Conservation (phyloP, 2,113 vertebrate species). For the Mormyrus lacerda region DNA sequence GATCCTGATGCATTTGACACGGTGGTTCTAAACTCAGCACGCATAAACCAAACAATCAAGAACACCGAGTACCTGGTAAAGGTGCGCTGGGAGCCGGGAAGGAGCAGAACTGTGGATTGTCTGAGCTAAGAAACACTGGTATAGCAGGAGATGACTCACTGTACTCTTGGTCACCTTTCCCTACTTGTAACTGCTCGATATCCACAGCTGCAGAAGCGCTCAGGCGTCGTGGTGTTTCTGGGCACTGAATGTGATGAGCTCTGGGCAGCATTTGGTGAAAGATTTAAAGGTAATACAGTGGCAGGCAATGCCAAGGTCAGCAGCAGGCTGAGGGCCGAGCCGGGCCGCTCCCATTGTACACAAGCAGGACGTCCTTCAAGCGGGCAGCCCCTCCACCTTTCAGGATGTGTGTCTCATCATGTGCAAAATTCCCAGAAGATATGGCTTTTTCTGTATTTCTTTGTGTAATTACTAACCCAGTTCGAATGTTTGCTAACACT, state of each 20-base stretch:
- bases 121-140: not conserved
- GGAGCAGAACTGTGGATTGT: not conserved
- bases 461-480: not conserved
- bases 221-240: not conserved
- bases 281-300: not conserved
- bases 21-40: not conserved
- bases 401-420: not conserved
- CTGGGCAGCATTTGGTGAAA: not conserved
- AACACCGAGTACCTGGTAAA: not conserved
- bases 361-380: not conserved
- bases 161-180: not conserved
- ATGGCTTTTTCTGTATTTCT: not conserved
- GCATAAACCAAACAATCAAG: not conserved
- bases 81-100: not conserved
- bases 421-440: not conserved
- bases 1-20: not conserved
- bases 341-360: not conserved
- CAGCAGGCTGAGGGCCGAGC: not conserved
- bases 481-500: not conserved
- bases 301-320: not conserved
- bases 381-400: not conserved
- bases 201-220: not conserved
- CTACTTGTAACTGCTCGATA: not conserved
- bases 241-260: not conserved
- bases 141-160: not conserved